A percentile compares a stretch with the other conserved stretches of the same genome.
These are phyloP conservation scores for Iselma pallidipennis DNA, from an alignment of 2,888 invertebrate genomes.

Conservation along the genomic window DNA sequence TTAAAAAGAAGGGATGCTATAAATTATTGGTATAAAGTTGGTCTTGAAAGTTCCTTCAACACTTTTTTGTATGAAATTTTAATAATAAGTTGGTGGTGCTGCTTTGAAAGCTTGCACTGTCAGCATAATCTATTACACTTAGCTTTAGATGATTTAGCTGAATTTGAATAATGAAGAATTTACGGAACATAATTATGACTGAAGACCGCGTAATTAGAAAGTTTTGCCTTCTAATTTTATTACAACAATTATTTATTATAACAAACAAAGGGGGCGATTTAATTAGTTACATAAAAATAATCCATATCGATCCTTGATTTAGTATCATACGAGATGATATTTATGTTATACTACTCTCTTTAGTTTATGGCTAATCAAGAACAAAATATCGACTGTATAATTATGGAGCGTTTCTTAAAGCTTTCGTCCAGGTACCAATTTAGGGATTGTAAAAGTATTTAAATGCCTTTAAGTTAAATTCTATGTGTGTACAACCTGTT, in stretches of 20 bases:
- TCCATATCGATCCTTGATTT: too few species aligned
- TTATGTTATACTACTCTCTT: too few species aligned
- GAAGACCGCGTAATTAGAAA: too few species aligned
- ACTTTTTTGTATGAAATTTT: not conserved
- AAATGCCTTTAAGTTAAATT: not conserved
- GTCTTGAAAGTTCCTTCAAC: not conserved
- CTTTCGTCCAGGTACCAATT: constrained; percentile 1
- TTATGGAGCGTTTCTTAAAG: not conserved
- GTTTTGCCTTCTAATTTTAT: too few species aligned
- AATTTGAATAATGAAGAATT: not conserved
- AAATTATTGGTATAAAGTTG: not conserved
- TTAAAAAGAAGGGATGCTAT: not conserved
- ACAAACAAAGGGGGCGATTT: too few species aligned
- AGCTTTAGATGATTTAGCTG: not conserved
- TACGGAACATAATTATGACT: too few species aligned
- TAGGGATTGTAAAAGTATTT: not conserved
- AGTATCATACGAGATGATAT: too few species aligned
- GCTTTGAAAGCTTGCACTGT: not conserved
- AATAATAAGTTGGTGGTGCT: not conserved
- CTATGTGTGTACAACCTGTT: not conserved
- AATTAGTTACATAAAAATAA: too few species aligned
- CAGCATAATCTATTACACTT: not conserved
- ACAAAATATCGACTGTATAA: not conserved
- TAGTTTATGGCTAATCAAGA: not conserved
- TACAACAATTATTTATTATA: too few species aligned